Conservation (phyloP, 1,140 invertebrate genomes). For the Pantala flavescens region DNA sequence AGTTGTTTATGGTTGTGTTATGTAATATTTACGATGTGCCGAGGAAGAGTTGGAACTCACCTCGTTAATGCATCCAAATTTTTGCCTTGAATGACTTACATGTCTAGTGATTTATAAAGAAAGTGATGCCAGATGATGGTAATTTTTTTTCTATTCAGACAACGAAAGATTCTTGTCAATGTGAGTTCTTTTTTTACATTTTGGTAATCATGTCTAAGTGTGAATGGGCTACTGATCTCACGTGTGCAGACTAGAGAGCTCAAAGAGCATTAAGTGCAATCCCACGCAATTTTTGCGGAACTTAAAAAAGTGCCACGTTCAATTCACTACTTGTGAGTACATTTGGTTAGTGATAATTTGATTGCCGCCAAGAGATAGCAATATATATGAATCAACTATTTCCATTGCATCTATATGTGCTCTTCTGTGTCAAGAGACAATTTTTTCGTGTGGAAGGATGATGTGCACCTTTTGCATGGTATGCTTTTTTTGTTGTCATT, state of each 20-base stretch:
- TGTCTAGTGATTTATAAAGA: conserved; percentile 3
- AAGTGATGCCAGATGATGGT: not conserved
- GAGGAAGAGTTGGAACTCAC: not conserved
- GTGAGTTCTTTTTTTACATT: not conserved
- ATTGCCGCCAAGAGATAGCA: not conserved
- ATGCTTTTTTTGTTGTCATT: not conserved
- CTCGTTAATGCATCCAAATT: not conserved
- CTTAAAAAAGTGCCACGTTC: too few relatives aligned
- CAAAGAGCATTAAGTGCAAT: not conserved
- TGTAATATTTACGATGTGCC: not conserved
- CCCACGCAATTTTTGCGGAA: too few relatives aligned
- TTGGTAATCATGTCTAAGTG: not conserved
- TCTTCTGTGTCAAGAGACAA: too few relatives aligned
- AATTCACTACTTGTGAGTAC: too few relatives aligned
- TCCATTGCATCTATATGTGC: not conserved
- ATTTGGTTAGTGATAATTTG: too few relatives aligned
- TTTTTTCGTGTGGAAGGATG: too few relatives aligned
- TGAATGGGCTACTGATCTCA: not conserved
- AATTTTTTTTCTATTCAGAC: not conserved
- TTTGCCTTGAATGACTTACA: not conserved
- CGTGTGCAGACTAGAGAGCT: not conserved
- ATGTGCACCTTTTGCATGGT: too few relatives aligned
- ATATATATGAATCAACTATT: not conserved
- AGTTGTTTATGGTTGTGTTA: not conserved
- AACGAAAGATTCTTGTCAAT: not conserved